Base-by-base conservation (phyloP, 2,888 invertebrate genomes). In the Callyntrura guangdongensis region DNA sequence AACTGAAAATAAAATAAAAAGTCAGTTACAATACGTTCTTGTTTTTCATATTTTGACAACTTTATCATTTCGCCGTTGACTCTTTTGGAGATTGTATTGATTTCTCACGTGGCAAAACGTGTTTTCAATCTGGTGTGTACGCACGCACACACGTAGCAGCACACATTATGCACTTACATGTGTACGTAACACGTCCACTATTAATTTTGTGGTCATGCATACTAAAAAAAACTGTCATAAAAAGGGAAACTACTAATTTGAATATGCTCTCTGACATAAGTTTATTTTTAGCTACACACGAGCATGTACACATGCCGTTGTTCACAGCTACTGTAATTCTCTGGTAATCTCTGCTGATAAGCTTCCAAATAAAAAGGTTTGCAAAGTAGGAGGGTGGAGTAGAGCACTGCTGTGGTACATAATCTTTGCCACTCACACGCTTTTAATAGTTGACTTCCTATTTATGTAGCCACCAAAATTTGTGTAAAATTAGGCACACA, bases 191-290 rank as follows among this genome's bases (percentile, higher is more conserved):
- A 74, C 74, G 53, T 77, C 77, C 53, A 17, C 36, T 14, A 53
- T 56, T 69, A 69, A 69, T 69, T 69, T 69, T 69, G 36, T 69
- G 69, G 69, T 69, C 69, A 69, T 69, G 69, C 69, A 69, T 69
- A 69, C 22, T 8, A 36, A 9, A 53, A 9, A 53, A n/a, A 53
- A 36, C 36, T 36, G 36, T 36, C 53, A 53, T 53, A 53, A 69
- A 69, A n/a, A 36, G 45, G 36, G 17, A 36, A 69, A 45, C n/a
- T 45, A 17, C 36, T 64, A 27, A 64, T 27, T 36, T 36, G 36
- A 36, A 36, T 36, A n/a, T 17, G 45, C 17, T 20, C 2, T 69
- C 22, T 1, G 0, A 27, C 36, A 27, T 9, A 45, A 3, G 69
- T 45, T 69, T 69, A 69, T 69, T 69, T 69, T 69, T 69, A 69